Evolutionary conservation across 2,888 invertebrate species (phyloP), one percentile per base, ranked within the genome.

Genomic region (Eretmocerus hayati): DNA sequence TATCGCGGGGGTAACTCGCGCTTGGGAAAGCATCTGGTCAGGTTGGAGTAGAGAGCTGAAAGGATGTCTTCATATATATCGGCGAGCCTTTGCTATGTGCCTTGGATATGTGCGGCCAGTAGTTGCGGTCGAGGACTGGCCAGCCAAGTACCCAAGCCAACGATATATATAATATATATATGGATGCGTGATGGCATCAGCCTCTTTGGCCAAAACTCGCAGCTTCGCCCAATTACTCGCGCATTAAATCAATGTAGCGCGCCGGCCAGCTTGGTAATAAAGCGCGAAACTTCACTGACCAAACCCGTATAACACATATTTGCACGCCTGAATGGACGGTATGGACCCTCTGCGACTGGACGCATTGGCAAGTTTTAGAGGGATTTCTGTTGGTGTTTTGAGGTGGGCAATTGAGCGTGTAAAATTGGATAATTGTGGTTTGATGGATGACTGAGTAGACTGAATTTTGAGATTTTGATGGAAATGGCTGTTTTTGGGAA

Each of bases 171-270:
- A n/a, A n/a, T n/a, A n/a, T n/a, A n/a, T n/a, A n/a, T n/a, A 9
- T 8, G 30, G 30, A 30, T 30, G 30, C 8, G 30, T 8, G 8
- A 30, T 8, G 30, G 30, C 13, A 8, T 8, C 8, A 13, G 30
- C 30, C 8, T 30, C 8, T 30, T 9, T 30, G 30, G 13, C 30
- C 35, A n/a, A n/a, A n/a, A n/a, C 35, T 13, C 35, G 35, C n/a
- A 42, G 13, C 55, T 54, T n/a, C n/a, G 65, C 63, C 71, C 70
- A 71, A 71, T 71, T 71, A 71, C 68, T 64, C 59, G 60, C 59
- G 70, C 67, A 69, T 71, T 71, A 71, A 71, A 71, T 71, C 71
- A 71, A 71, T 69, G 71, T 69, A 68, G 62, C 65, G 58, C 59
- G 59, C n/a, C n/a, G 57, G 59, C 56, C 51, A 55, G 43, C 50